Evolutionary conservation across 2,797 vertebrate genomes (phyloP).

Genomic region (Poecilia velifera): DNA sequence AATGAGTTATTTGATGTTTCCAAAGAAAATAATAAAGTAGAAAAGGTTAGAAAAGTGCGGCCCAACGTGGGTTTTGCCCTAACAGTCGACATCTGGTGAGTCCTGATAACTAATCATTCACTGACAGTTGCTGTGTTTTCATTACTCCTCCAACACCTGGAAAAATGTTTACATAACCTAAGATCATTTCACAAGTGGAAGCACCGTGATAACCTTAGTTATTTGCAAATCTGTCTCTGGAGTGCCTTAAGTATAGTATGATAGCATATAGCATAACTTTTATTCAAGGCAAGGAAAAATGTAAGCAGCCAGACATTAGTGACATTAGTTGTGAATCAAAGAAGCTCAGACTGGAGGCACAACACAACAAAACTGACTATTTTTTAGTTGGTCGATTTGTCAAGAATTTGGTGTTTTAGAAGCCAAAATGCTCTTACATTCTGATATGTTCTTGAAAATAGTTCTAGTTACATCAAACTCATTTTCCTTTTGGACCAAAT

Average conservation of each 20-base stretch:
- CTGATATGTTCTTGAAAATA: not conserved
- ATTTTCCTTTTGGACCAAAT: too few relatives aligned
- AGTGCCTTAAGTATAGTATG: not conserved
- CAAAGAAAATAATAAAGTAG: not conserved
- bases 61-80: not conserved
- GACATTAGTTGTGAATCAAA: not conserved
- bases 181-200: not conserved
- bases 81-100: conserved; percentile 7
- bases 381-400: not conserved
- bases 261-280: not conserved
- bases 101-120: not conserved
- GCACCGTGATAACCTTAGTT: not conserved
- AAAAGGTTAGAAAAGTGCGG: conserved; percentile 2
- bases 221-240: not conserved
- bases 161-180: conserved; percentile 14
- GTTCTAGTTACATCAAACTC: not conserved
- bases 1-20: not conserved
- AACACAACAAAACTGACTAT: not conserved
- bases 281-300: not conserved
- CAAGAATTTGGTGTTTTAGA: not conserved
- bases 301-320: not conserved
- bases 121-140: not conserved
- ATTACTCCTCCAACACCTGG: conserved; percentile 4
- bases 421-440: not conserved
- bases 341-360: not conserved